Conservation (phyloP, 1,140 invertebrate species). For the Tyrophagus putrescentiae region DNA sequence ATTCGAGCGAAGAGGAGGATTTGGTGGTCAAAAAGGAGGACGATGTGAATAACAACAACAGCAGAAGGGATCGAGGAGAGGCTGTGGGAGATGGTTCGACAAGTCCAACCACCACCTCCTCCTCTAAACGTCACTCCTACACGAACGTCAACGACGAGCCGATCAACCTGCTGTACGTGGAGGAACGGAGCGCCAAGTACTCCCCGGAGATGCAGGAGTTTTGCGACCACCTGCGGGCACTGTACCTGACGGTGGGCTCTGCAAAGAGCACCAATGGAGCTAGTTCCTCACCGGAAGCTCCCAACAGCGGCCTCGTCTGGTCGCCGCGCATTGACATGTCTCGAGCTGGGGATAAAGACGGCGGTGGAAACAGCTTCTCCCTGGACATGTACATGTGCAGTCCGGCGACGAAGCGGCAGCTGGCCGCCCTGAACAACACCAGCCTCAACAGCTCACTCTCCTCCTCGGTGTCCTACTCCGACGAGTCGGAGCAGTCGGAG, state of each 20-base stretch:
- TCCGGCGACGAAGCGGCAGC: neutral
- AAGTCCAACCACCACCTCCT: no score
- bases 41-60: slow-evolving; percentile 6
- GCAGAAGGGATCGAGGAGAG: neutral
- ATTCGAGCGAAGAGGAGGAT: neutral
- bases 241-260: neutral
- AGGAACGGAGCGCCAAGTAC: neutral
- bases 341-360: no score
- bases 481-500: neutral
- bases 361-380: neutral
- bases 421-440: no score
- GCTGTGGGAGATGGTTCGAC: no score
- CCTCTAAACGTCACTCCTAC: neutral
- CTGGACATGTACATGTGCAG: neutral
- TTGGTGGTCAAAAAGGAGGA: no score
- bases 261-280: neutral
- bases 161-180: neutral
- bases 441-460: no score
- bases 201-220: neutral
- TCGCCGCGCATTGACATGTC: neutral
- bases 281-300: neutral
- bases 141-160: neutral
- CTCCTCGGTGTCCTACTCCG: no score
- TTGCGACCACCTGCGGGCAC: neutral
- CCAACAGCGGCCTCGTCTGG: slow-evolving; percentile 3